Base-by-base conservation (phyloP, 92 coral and sea anemone genomes). In the Parazoanthus darwini region DNA sequence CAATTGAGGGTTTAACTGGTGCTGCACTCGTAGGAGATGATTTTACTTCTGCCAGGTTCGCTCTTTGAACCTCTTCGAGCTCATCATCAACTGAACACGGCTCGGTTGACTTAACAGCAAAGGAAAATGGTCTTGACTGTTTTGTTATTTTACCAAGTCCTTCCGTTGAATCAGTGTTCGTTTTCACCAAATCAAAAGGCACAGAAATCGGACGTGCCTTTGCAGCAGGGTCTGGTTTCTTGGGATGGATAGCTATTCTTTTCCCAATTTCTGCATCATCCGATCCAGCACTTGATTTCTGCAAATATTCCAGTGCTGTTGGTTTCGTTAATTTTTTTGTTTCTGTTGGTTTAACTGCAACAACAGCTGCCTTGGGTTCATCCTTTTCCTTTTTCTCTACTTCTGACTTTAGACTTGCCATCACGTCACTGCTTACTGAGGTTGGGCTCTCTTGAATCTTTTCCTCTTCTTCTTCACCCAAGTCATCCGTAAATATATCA, bases 61-160 rank as follows among this genome's bases (percentile, higher is more conserved):
- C 44, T 1, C n/a, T 48, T 84, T 11, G 33, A 43, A n/a, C 58
- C 26, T 6, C 37, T 18, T 26, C 79, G 26, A 42, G 78, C 7
- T 70, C 18, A 44, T 71, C 87, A 46, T 84, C 87, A 84, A 70
- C 22, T 15, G 66, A 72, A 37, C 42, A 83, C 2, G 42, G 48
- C 23, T 66, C 36, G 11, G 4, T 8, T 23, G 78, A 14, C 33
- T 70, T 48, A 18, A 83, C 23, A 42, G 87, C 87, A 83, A 44
- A 59, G 74, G 87, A 83, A 72, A 33, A 18, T 15, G 87, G 87
- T 44, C 78, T 35, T 18, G 78, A 50, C 15, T 51, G 42, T 46
- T 29, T 26, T 6, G 3, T 18, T 35, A 16, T 46, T 58, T 80
- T 58, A 80, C 15, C 48, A 58, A 35, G 46, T 29, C 75, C 79